phyloP scores from a whole-genome alignment of 1,140 invertebrate species.

The Tribolium madens region DNA sequence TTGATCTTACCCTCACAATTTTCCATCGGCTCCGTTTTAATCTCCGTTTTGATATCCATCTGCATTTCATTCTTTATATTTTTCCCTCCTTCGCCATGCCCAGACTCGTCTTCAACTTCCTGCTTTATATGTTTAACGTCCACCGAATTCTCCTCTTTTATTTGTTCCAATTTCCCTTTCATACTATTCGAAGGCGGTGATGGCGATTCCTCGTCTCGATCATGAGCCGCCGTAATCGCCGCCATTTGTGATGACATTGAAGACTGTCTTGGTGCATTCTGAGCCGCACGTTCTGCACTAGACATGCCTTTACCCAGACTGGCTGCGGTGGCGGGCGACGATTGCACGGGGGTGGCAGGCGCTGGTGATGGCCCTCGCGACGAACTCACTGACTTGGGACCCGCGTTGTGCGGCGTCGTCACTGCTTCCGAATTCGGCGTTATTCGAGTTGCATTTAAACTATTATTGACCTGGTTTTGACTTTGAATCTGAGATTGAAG shows the following conservation, averaged over 20 bases:
- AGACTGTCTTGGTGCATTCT: constrained; percentile 67
- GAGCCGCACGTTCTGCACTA: constrained; percentile 65
- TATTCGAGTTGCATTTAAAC: constrained; percentile 59
- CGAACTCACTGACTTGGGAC: constrained; percentile 66
- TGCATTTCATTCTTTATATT: constrained; percentile 79
- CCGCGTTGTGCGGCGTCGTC: constrained; percentile 59
- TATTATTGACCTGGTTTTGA: constrained; percentile 54
- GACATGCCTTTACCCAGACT: constrained; percentile 66
- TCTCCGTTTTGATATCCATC: constrained; percentile 78
- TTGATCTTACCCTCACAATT: constrained; percentile 63
- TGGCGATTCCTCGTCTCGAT: constrained; percentile 76
- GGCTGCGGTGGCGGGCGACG: constrained; percentile 63
- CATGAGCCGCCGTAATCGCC: constrained; percentile 75
- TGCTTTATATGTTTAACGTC: constrained; percentile 70
- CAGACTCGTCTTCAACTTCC: constrained; percentile 70
- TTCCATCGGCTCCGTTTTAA: constrained; percentile 73
- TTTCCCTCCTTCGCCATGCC: constrained; percentile 72
- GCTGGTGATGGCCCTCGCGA: constrained; percentile 69
- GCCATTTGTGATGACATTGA: constrained; percentile 79
- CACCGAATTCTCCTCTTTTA: constrained; percentile 73
- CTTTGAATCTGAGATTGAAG: constrained; percentile 59
- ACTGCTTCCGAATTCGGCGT: constrained; percentile 58
- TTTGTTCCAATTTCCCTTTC: constrained; percentile 75
- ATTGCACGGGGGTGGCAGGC: constrained; percentile 69
- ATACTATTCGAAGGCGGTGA: constrained; percentile 70